These are phyloP conservation scores for Atherinosoma microstoma DNA, from an alignment of 2,797 vertebrate genomes.

Conservation along the genomic window DNA sequence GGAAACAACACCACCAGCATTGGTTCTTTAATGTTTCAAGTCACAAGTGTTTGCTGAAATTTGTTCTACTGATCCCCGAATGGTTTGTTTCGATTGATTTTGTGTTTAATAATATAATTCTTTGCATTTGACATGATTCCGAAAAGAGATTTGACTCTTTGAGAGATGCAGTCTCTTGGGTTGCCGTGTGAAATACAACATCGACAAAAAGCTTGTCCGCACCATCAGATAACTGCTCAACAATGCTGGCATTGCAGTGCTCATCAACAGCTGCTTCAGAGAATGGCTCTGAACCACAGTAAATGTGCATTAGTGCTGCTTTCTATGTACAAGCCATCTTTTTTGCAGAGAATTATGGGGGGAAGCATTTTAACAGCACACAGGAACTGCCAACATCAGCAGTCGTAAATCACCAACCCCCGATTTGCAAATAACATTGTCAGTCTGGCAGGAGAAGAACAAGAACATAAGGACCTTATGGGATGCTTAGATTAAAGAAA, in stretches of 20 bases:
- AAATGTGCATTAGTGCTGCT: neutral
- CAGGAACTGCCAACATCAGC: neutral
- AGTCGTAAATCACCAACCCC: neutral
- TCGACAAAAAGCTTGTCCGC: neutral
- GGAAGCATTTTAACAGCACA: neutral
- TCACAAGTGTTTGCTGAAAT: constrained; percentile 31
- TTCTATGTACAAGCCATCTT: neutral
- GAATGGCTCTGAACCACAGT: neutral
- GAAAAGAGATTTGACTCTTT: neutral
- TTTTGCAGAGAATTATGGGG: neutral
- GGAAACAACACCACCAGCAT: constrained; percentile 37
- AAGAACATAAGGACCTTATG: neutral
- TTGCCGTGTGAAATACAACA: neutral
- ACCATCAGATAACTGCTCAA: neutral
- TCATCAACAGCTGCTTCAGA: neutral
- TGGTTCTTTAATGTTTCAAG: constrained; percentile 43
- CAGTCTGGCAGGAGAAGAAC: neutral
- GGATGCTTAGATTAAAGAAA: neutral
- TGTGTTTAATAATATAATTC: constrained; percentile 1
- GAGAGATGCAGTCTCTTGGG: neutral
- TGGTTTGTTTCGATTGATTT: constrained; percentile 40
- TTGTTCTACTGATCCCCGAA: constrained; percentile 24
- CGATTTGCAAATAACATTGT: neutral
- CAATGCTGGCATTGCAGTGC: neutral
- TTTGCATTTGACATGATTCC: neutral